These are phyloP conservation scores for Lydus trimaculatus DNA, from an alignment of 2,888 invertebrate species.

Conservation along the genomic window DNA sequence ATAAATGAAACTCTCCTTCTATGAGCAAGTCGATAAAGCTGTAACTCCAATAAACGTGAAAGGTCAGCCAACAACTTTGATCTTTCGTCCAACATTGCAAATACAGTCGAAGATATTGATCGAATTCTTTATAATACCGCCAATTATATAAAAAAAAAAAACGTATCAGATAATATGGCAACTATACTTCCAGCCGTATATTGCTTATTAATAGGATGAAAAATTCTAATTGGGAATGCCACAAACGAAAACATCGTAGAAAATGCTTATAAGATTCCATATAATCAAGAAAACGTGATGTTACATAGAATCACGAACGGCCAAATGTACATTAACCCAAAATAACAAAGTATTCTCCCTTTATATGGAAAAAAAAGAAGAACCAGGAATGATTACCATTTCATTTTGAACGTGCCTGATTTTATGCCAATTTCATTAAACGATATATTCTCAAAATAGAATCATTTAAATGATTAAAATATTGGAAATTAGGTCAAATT, in stretches of 20 bases:
- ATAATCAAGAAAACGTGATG: neutral
- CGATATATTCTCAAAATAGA: neutral
- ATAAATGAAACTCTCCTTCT: too few relatives aligned
- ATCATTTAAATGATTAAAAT: neutral
- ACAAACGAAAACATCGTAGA: neutral
- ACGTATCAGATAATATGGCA: neutral
- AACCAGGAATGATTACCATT: neutral
- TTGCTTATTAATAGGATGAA: neutral
- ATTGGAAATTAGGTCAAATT: neutral
- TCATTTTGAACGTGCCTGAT: neutral
- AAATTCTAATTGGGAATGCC: neutral
- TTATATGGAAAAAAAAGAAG: neutral
- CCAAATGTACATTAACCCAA: neutral
- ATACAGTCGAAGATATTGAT: too few relatives aligned
- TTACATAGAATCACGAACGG: neutral
- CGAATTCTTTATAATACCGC: neutral
- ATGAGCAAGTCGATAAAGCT: too few relatives aligned
- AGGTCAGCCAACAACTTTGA: too few relatives aligned
- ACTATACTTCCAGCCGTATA: neutral
- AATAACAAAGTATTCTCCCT: neutral
- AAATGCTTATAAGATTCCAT: neutral
- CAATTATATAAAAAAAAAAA: neutral
- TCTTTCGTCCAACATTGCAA: too few relatives aligned
- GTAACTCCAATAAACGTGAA: too few relatives aligned
- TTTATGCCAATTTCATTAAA: neutral